Base-by-base conservation (phyloP, 2,113 vertebrate species). In the Pao palembangensis region DNA sequence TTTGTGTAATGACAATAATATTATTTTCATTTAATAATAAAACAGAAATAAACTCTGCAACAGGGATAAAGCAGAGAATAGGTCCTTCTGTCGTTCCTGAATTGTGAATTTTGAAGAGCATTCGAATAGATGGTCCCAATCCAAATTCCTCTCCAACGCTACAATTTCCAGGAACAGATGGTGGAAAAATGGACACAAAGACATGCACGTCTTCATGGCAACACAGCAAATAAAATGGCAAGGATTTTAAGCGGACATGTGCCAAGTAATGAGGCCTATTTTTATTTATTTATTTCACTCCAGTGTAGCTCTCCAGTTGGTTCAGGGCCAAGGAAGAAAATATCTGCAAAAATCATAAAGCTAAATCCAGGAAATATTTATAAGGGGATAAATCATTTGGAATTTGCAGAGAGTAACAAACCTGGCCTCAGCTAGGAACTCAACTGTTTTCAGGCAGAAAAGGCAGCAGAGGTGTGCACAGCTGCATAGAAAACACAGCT, bases 131-230 rank as follows among this genome's bases (percentile, higher is more conserved):
- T 68, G 68, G 60, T 73, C 38, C 21, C 42, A 61, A 73, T 69
- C 50, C 79, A 81, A 76, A 72, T 50, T 14, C 55, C 49, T 60
- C 64, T 49, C 60, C 58, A 38, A 49, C 57, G 71, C 20, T 51
- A 59, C 63, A 56, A 65, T 78, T 71, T 78, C 44, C 54, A 58
- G 51, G 64, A 84, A 64, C 85, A 87, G 80, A 86, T 88, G 83
- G 80, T 69, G 20, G 20, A 53, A 69, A 65, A 79, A 76, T 15
- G 34, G 63, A 69, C 72, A 78, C 78, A 84, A 79, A 85, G 79
- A 71, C 50, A 47, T 18, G 46, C 56, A 41, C 55, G 51, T 74
- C 69, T 81, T 80, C 64, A 50, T 79, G 64, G 80, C 77, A 80
- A 67, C 74, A 55, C 41, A 51, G 62, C 51, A 49, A 57, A 64